Evolutionary conservation across 1,140 invertebrate species (phyloP).

Genomic region (Bemisia tabaci): DNA sequence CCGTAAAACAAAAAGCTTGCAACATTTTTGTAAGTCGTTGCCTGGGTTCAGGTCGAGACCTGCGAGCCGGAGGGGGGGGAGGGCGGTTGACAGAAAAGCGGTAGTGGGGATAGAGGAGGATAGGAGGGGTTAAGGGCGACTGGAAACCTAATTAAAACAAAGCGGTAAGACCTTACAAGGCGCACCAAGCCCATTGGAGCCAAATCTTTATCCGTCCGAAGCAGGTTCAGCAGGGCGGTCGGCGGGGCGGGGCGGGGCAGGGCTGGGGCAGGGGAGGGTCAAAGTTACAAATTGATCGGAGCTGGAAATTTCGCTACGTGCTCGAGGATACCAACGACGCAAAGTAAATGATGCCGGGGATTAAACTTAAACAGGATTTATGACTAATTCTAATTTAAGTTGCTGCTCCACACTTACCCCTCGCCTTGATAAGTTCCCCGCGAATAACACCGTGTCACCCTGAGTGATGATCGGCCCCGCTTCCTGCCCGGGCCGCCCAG

Average conservation of each 20-base stretch:
- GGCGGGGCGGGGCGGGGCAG: no score
- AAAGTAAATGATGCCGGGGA: not conserved
- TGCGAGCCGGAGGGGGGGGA: no score
- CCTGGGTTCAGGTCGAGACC: no score
- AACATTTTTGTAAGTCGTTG: no score
- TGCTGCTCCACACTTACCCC: not conserved
- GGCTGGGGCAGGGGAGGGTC: not conserved
- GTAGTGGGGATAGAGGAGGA: not conserved
- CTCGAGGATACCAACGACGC: not conserved
- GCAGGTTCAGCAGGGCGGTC: not conserved
- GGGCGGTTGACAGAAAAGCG: not conserved
- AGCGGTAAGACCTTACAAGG: not conserved
- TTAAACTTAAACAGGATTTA: not conserved
- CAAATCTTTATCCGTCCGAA: not conserved
- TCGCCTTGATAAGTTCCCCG: no score
- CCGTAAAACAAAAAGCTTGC: no score
- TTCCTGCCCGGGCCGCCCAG: no score
- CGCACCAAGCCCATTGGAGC: not conserved
- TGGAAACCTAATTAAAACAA: not conserved
- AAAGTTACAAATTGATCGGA: not conserved
- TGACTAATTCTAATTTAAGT: not conserved
- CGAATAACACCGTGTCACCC: no score
- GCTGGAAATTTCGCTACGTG: not conserved
- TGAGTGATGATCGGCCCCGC: no score
- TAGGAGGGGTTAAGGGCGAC: not conserved